Conservation (phyloP, 2,888 invertebrate species). For the Branchellion lobata region DNA sequence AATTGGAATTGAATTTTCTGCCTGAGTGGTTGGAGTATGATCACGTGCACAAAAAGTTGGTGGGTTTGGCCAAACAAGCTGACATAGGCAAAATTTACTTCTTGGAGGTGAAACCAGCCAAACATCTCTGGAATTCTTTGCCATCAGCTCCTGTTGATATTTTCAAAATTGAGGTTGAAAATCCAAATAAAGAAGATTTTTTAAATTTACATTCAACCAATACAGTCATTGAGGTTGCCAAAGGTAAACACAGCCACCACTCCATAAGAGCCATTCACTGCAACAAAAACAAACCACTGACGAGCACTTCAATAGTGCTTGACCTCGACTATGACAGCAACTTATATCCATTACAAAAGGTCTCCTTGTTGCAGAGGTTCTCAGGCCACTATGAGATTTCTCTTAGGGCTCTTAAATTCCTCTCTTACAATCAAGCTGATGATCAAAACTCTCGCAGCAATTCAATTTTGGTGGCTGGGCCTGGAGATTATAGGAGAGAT, state of each 20-base stretch:
- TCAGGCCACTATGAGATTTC: conserved; percentile 18
- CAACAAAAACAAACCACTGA: conserved; percentile 1
- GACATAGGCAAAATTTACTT: conserved; percentile 35
- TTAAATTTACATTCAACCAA: background rate
- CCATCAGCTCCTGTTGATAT: background rate
- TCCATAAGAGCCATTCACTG: conserved; percentile 8
- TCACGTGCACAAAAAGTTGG: background rate
- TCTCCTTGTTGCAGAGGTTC: conserved; percentile 15
- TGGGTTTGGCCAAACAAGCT: background rate
- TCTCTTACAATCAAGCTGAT: background rate
- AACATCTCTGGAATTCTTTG: background rate
- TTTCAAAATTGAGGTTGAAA: conserved; percentile 26
- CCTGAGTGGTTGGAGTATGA: conserved; percentile 34
- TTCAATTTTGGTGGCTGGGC: conserved; percentile 30
- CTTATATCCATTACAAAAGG: too few relatives aligned
- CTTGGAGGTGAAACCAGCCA: conserved; percentile 20
- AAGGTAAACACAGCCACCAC: too few relatives aligned
- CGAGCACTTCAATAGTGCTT: background rate
- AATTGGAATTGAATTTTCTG: conserved; percentile 20
- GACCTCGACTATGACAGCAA: background rate
- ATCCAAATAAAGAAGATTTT: background rate
- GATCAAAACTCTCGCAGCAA: background rate
- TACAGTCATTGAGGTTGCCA: background rate
- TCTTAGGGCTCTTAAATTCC: background rate
- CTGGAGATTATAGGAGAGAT: conserved; percentile 1